These are phyloP conservation scores for Penaeus vannamei DNA, from an alignment of 1,140 invertebrate species.

Conservation along the genomic window DNA sequence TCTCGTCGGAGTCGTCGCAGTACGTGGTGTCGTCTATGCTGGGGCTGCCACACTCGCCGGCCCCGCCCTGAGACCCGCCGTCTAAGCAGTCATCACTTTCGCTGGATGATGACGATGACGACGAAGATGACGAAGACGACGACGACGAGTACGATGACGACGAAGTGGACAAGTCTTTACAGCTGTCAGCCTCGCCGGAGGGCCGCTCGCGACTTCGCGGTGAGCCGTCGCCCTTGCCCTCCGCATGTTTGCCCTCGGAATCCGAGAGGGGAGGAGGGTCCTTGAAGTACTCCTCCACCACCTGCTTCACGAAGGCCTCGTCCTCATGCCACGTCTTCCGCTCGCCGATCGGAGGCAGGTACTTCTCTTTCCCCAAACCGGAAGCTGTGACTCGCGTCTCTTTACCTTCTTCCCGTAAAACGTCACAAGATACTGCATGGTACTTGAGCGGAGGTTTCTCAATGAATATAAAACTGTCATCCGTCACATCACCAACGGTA, in stretches of 20 bases:
- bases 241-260: constrained; percentile 21
- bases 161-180: not conserved
- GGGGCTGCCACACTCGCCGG: not conserved
- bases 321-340: constrained; percentile 61
- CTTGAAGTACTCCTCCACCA: constrained; percentile 67
- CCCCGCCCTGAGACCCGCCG: not conserved
- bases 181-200: not conserved
- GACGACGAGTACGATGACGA: constrained; percentile 9
- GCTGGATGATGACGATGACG: not conserved
- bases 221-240: not conserved
- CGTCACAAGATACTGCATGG: not conserved
- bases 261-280: constrained; percentile 48
- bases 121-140: not conserved
- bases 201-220: not conserved
- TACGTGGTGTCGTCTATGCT: constrained; percentile 55
- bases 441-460: constrained; percentile 28
- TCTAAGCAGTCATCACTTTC: not conserved
- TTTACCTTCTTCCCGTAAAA: not conserved
- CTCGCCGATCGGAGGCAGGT: not conserved
- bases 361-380: not conserved
- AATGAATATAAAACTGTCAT: constrained; percentile 39
- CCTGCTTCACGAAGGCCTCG: constrained; percentile 61
- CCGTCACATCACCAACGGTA: not conserved
- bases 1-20: constrained; percentile 42
- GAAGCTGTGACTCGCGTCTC: not conserved